Percentiles rank a stretch among this genome's conserved stretches.
Conservation (phyloP, 2,113 vertebrate species). For the human region DNA sequence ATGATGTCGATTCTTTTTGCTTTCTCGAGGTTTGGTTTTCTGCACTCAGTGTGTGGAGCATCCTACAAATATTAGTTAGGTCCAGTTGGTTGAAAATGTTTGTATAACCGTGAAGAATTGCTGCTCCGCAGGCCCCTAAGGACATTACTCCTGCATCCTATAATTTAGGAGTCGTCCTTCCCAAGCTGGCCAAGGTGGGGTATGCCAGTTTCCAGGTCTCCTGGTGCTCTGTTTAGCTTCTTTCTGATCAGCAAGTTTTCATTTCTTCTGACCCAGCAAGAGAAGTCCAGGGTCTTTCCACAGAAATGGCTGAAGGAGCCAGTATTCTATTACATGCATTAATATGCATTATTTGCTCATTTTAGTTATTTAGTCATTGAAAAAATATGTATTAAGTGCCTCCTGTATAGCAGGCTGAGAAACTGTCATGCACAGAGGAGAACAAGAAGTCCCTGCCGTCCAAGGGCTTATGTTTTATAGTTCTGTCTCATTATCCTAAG, state of each 20-base stretch:
- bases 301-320: background rate
- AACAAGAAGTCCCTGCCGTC: background rate
- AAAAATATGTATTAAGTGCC: background rate
- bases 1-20: background rate
- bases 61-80: background rate
- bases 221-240: background rate
- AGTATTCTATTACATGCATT: background rate
- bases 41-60: background rate
- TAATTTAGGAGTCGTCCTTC: background rate
- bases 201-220: background rate
- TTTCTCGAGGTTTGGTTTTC: background rate
- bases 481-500: background rate
- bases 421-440: background rate
- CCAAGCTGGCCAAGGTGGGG: too few species aligned
- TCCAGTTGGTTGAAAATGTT: too few species aligned
- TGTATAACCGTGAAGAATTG: background rate
- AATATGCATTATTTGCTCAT: background rate
- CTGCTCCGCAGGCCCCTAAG: background rate
- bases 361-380: background rate
- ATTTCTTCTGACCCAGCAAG: background rate
- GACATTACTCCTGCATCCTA: background rate
- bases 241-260: background rate
- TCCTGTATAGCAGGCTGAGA: background rate
- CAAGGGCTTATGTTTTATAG: background rate
- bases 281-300: background rate